Evolutionary conservation across 2,113 vertebrate genomes (phyloP).

Genomic region (Erinaceus europaeus): DNA sequence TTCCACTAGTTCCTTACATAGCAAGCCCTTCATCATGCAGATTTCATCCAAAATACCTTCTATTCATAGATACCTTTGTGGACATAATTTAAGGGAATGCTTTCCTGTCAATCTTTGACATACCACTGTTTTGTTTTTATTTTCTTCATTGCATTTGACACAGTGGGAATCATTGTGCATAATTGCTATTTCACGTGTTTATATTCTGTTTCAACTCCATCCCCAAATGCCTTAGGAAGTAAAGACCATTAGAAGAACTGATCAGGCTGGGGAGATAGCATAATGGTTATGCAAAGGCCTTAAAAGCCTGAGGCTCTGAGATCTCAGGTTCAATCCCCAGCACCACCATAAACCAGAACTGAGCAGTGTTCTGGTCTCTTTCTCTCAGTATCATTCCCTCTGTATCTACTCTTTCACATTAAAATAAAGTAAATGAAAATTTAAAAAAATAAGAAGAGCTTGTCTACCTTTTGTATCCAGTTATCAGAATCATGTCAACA

Average conservation of each 20-base stretch:
- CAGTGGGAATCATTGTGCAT: neutral
- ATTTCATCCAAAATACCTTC: neutral
- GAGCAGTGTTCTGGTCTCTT: too few relatives aligned
- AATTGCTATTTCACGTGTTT: neutral
- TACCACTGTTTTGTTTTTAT: neutral
- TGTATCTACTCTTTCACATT: too few relatives aligned
- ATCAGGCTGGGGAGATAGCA: too few relatives aligned
- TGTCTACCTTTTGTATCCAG: neutral
- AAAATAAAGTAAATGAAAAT: too few relatives aligned
- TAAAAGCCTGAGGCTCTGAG: too few relatives aligned
- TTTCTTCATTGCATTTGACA: neutral
- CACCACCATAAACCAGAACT: too few relatives aligned
- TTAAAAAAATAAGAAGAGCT: neutral
- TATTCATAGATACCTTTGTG: neutral
- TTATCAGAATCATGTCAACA: neutral
- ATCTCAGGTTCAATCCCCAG: too few relatives aligned
- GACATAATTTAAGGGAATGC: neutral
- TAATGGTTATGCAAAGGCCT: too few relatives aligned
- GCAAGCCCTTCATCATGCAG: neutral
- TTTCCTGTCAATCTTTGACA: neutral
- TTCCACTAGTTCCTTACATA: neutral
- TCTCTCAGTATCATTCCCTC: too few relatives aligned
- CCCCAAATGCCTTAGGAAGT: neutral
- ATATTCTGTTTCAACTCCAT: neutral
- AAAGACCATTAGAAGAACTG: neutral